Base-by-base conservation (phyloP, 2,888 invertebrate species). In the Shargacucullia verbasci region DNA sequence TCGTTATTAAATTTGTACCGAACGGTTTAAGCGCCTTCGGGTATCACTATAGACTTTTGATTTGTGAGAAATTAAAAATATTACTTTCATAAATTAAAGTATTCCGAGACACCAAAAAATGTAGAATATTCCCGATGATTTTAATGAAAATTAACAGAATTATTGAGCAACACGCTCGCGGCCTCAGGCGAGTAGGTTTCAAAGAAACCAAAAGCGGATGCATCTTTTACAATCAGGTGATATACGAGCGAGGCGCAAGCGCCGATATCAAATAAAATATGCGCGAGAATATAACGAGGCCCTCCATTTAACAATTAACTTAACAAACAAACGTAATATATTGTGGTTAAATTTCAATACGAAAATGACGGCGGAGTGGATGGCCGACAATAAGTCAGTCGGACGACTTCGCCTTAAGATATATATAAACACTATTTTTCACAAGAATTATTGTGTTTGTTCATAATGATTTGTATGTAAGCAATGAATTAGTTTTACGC, bases 261-360 rank as follows among this genome's bases (percentile, higher is more conserved):
- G 82, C 81, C 84, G 85, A 83, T 81, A 81, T 80, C 82, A 83
- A 87, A 91, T 91, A 90, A 92, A 89, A 87, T 88, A 90, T 87
- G 83, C 85, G 84, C 83, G 84, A 81, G 85, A 82, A 84, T 80
- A 88, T 92, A 94, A 94, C 93, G 93, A 93, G 85, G 80, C 83
- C 81, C 84, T 82, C 89, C 90, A 89, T 92, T 94, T 91, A 92
- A 89, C 91, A 94, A 94, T 94, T 94, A 94, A 94, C 94, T 93
- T 92, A 92, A 94, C 94, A 94, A 94, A 94, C 94, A 94, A 92
- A 93, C 83, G 88, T 94, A 92, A 94, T 94, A 92, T 92, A 94
- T 93, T 91, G 89, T 91, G 85, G 85, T 88, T 92, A 90, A 91
- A 90, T 89, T 92, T 92, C 90, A 91, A 92, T 92, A 91, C 88